Conservation (phyloP, 2,888 invertebrate genomes). For the Drosophila kanekoi region DNA sequence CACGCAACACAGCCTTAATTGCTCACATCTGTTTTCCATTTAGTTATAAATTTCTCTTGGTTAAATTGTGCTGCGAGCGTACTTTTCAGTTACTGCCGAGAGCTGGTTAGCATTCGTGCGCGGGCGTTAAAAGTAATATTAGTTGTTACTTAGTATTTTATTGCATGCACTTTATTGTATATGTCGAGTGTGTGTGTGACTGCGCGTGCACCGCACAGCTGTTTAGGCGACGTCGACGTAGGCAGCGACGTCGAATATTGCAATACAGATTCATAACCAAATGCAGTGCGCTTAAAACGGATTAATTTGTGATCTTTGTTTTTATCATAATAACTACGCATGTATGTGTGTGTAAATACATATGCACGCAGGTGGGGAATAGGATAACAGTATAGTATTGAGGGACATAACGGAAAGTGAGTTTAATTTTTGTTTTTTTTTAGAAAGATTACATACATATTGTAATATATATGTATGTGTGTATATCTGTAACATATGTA, state of each 20-base stretch:
- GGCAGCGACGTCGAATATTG: too few species aligned
- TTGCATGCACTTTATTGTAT: neutral
- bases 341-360: constrained; percentile 8
- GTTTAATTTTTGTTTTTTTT: neutral
- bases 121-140: neutral
- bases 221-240: constrained; percentile 15
- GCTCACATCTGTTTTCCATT: constrained; percentile 15
- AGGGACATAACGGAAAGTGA: neutral
- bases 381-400: too few species aligned
- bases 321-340: neutral
- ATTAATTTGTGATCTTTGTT: neutral
- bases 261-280: neutral
- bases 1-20: neutral
- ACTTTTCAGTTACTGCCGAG: neutral
- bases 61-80: constrained; percentile 10
- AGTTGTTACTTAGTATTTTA: too few species aligned
- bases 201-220: constrained; percentile 23
- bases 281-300: neutral
- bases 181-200: constrained; percentile 1
- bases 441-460: too few species aligned
- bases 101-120: constrained; percentile 8
- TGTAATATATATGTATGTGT: neutral
- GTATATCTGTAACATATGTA: constrained; percentile 1
- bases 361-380: neutral
- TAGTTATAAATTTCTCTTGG: constrained; percentile 13